Conservation (phyloP, 2,113 vertebrate species). For the Machaerirhynchus nigripectus region DNA sequence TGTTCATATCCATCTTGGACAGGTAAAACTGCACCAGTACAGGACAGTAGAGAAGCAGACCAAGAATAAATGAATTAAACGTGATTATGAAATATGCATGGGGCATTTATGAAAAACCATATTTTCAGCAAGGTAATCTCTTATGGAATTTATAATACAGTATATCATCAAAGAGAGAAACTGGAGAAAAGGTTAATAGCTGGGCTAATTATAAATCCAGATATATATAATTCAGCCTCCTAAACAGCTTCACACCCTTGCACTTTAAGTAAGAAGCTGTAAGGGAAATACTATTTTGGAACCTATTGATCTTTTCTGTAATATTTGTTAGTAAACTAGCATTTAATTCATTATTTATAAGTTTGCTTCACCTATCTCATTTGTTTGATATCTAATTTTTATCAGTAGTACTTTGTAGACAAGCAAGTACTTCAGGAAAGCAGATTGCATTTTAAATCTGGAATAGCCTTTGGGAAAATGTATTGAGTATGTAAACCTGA, state of each 20-base stretch:
- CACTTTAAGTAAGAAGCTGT: slow-evolving; percentile 14
- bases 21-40: background rate
- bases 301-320: slow-evolving; percentile 44
- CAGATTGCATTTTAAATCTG: slow-evolving; percentile 9
- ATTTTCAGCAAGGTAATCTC: slow-evolving; percentile 7
- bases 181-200: slow-evolving; percentile 51
- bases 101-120: slow-evolving; percentile 7
- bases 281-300: slow-evolving; percentile 48
- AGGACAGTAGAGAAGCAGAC: background rate
- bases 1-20: background rate
- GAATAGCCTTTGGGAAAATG: slow-evolving; percentile 33
- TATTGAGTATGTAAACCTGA: slow-evolving; percentile 14
- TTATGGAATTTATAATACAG: slow-evolving; percentile 14
- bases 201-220: slow-evolving; percentile 62
- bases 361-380: slow-evolving; percentile 58
- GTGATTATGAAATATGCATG: slow-evolving; percentile 23
- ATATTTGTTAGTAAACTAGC: slow-evolving; percentile 63
- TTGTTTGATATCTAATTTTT: slow-evolving; percentile 63
- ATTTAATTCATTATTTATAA: slow-evolving; percentile 70
- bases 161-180: slow-evolving; percentile 45
- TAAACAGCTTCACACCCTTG: slow-evolving; percentile 28
- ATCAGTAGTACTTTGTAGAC: slow-evolving; percentile 53
- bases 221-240: slow-evolving; percentile 59
- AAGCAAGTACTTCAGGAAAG: slow-evolving; percentile 31
- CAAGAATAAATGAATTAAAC: slow-evolving; percentile 9